Percentiles rank a stretch among this genome's conserved stretches.
These are phyloP conservation scores for Ochotona curzoniae DNA, from an alignment of 2,113 vertebrate genomes.

Conservation along the genomic window DNA sequence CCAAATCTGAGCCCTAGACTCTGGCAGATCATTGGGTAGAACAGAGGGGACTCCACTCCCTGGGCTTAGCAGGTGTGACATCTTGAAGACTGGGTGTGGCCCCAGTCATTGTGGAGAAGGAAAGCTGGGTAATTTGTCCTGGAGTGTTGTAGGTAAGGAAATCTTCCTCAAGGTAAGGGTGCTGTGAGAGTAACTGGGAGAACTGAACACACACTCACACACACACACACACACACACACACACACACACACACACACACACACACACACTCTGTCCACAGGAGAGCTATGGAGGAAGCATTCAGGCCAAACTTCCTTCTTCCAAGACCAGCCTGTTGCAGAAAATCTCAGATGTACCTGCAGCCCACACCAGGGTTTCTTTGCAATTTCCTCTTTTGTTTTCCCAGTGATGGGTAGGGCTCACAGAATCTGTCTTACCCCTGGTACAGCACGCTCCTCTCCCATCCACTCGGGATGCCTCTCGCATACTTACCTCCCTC, in stretches of 20 bases:
- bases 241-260: too few species aligned
- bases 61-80: neutral
- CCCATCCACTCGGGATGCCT: neutral
- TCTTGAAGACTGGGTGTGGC: neutral
- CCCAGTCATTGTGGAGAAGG: neutral
- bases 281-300: neutral
- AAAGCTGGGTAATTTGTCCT: neutral
- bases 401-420: neutral
- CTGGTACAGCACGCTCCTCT: neutral
- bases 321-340: neutral
- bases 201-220: neutral
- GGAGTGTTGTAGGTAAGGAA: neutral
- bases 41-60: rapidly evolving
- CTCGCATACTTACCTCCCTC: too few species aligned
- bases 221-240: too few species aligned
- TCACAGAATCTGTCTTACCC: neutral
- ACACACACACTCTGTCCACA: neutral
- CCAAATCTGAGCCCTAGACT: neutral
- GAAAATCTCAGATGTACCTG: neutral
- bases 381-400: neutral
- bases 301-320: neutral
- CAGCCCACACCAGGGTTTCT: neutral
- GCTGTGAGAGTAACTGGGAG: neutral
- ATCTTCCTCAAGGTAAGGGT: neutral
- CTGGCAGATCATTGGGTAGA: neutral